These are phyloP conservation scores for Lasioglossum oenotherae DNA, from an alignment of 2,888 invertebrate species.

Conservation along the genomic window DNA sequence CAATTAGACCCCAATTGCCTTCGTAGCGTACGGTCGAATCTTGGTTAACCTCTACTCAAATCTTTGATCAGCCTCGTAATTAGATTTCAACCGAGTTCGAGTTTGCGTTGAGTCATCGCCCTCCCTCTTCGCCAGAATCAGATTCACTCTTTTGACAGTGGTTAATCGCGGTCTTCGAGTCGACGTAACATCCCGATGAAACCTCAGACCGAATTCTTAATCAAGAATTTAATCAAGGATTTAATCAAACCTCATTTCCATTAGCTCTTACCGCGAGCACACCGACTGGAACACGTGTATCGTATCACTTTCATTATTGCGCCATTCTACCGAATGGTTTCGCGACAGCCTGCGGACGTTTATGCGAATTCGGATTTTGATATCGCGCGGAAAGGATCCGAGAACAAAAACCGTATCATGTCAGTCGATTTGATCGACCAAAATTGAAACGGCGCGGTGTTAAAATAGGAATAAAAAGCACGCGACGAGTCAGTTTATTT, in stretches of 20 bases:
- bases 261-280: background rate
- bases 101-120: background rate
- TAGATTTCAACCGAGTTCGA: slow-evolving; percentile 18
- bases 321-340: background rate
- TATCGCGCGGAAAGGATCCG: background rate
- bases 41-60: slow-evolving; percentile 35
- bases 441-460: background rate
- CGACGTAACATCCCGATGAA: background rate
- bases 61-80: slow-evolving; percentile 38
- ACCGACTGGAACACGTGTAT: background rate
- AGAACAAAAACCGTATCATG: background rate
- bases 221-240: slow-evolving; percentile 20
- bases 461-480: background rate
- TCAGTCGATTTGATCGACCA: background rate
- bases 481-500: background rate
- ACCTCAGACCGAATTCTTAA: slow-evolving; percentile 6
- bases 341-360: background rate
- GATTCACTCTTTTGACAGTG: background rate
- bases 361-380: background rate
- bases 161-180: background rate
- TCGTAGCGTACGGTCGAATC: slow-evolving; percentile 20
- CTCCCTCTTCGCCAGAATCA: background rate
- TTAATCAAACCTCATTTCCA: slow-evolving; percentile 13
- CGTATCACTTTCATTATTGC: background rate
- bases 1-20: slow-evolving; percentile 37